phyloP scores from a whole-genome alignment of 2,113 vertebrate genomes.

The Mobula hypostoma region DNA sequence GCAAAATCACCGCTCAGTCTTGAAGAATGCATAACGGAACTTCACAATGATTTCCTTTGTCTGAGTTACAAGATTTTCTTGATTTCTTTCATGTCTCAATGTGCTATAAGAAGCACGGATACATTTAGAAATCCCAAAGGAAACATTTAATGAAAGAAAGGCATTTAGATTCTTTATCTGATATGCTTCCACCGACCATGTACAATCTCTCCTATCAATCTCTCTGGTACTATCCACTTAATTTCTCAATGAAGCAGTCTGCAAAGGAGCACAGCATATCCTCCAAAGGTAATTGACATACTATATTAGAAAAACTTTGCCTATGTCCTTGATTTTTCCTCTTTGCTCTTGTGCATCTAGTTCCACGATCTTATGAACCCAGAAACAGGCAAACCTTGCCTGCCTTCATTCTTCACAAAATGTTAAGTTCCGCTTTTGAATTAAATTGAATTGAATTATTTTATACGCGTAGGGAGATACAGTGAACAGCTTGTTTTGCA shows the following conservation, averaged over 20 bases:
- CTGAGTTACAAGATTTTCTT: constrained; percentile 7
- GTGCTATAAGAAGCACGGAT: background rate
- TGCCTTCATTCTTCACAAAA: background rate
- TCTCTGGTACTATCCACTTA: background rate
- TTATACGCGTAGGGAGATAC: too few species aligned
- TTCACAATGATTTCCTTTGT: background rate
- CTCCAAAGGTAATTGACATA: background rate
- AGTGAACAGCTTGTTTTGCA: too few species aligned
- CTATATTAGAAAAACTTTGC: background rate
- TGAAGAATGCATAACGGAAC: background rate
- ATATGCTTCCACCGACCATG: background rate
- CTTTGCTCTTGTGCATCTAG: background rate
- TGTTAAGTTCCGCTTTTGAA: background rate
- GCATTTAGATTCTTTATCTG: background rate
- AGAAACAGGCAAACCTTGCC: background rate
- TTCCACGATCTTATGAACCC: background rate
- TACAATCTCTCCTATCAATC: background rate
- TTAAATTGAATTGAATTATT: too few species aligned
- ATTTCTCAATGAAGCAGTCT: background rate
- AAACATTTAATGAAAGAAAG: background rate
- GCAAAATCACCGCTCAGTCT: background rate
- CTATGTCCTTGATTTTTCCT: background rate
- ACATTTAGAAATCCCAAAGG: constrained; percentile 12
- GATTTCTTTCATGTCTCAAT: background rate
- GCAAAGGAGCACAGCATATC: background rate